Evolutionary conservation across 2,888 invertebrate species (phyloP).

Genomic region (Odontocolon sp.): DNA sequence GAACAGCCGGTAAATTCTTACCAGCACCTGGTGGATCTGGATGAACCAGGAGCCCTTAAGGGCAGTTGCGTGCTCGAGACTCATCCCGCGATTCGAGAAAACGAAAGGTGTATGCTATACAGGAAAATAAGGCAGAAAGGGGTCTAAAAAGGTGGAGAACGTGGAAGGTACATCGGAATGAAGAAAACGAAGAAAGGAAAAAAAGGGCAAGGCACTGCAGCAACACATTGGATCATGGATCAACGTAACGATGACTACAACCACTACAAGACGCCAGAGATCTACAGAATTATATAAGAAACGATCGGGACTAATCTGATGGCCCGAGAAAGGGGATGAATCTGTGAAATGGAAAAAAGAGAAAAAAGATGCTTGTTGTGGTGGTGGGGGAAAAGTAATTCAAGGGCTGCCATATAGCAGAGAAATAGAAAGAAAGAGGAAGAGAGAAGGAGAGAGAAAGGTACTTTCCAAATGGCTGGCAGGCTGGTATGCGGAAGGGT

Average conservation of each 20-base stretch:
- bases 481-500: slow-evolving; percentile 65
- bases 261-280: neutral
- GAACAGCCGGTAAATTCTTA: slow-evolving; percentile 72
- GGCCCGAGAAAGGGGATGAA: slow-evolving; percentile 30
- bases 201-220: slow-evolving; percentile 14
- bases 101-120: slow-evolving; percentile 12
- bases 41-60: slow-evolving; percentile 58
- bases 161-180: slow-evolving; percentile 3
- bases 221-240: slow-evolving; percentile 3
- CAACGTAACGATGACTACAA: slow-evolving; percentile 22
- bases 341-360: slow-evolving; percentile 20
- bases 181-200: slow-evolving; percentile 23
- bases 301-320: slow-evolving; percentile 40
- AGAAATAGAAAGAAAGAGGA: slow-evolving; percentile 31
- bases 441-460: slow-evolving; percentile 40
- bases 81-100: slow-evolving; percentile 57
- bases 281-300: slow-evolving; percentile 5
- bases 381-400: slow-evolving; percentile 37
- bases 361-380: slow-evolving; percentile 11
- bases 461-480: slow-evolving; percentile 68
- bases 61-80: slow-evolving; percentile 59
- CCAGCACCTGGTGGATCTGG: slow-evolving; percentile 68
- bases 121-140: slow-evolving; percentile 44
- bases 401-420: slow-evolving; percentile 14
- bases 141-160: slow-evolving; percentile 21